A percentile compares a stretch with the other conserved stretches of the same genome.
phyloP scores from a whole-genome alignment of 2,888 invertebrate genomes.

The Malachius bipustulatus region DNA sequence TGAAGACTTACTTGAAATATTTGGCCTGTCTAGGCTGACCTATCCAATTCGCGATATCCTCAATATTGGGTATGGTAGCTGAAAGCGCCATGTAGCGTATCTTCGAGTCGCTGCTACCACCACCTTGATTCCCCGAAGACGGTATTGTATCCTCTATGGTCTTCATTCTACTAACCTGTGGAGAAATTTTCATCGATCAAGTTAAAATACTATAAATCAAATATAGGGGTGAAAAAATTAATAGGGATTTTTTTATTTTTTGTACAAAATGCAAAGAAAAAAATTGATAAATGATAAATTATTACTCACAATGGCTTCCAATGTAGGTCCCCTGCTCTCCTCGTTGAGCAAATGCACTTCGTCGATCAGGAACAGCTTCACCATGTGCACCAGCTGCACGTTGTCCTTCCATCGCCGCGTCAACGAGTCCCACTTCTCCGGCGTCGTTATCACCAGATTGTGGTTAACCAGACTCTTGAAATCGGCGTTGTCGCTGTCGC shows the following conservation, averaged over 20 bases:
- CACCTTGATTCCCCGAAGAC: conserved; percentile 14
- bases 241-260: too few species aligned
- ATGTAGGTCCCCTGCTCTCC: conserved; percentile 55
- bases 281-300: conserved; percentile 1
- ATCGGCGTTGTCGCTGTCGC: conserved; percentile 59
- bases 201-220: not conserved
- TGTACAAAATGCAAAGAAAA: too few species aligned
- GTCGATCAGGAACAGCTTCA: conserved; percentile 61
- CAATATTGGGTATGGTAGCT: conserved; percentile 66
- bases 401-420: conserved; percentile 65
- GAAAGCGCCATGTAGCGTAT: conserved; percentile 64
- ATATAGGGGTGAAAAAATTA: not conserved
- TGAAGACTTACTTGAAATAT: conserved; percentile 39
- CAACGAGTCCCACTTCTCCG: conserved; percentile 76
- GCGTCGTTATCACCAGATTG: conserved; percentile 65
- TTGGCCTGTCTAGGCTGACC: conserved; percentile 40
- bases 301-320: conserved; percentile 64
- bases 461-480: conserved; percentile 35
- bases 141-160: conserved; percentile 42
- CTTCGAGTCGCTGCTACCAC: conserved; percentile 20
- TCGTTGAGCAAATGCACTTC: conserved; percentile 71
- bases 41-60: conserved; percentile 64
- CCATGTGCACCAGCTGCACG: conserved; percentile 45
- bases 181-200: conserved; percentile 9
- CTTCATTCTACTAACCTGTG: conserved; percentile 55